Evolutionary conservation across 2,113 vertebrate species (phyloP), one percentile per base, ranked within the genome.

Genomic region (Syngnathus scovelli): DNA sequence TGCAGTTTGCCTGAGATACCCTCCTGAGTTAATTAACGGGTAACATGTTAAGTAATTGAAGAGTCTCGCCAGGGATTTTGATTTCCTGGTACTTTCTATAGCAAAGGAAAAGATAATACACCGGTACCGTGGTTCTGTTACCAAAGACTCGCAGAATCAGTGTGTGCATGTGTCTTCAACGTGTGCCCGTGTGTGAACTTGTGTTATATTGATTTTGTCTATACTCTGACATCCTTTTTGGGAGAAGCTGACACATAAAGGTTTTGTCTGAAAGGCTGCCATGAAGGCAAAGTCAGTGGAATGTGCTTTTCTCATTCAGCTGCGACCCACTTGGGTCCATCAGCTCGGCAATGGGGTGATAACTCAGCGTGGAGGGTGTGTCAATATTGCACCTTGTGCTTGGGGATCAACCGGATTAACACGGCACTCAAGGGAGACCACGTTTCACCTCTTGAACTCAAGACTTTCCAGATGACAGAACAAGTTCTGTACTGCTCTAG

Each of bases 191-290:
- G 48, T 51, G 16, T 3, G 48, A 19, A 18, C 19, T 2, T 52
- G 7, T 56, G 23, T 27, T 19, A 38, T 80, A 83, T 83, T 75
- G 82, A 88, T 85, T 82, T 79, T 74, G 63, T 78, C 71, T 54
- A 58, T 64, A 64, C 65, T 61, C 62, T 65, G 60, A 62, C 51
- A 55, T 43, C 19, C 55, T 79, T 64, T 83, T 74, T 66, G 67
- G 52, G 63, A 70, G 65, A 77, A 71, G 61, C 63, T 74, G 74
- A 68, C 71, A 77, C 69, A 62, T 70, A 65, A 69, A 79, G 73
- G 76, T 79, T 63, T 41, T 39, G 67, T 62, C 69, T 72, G 74
- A 77, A 68, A 77, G 75, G 58, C 78, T 51, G 72, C 46, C 56
- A 51, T 68, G 12, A 23, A 59, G 73, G 70, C 64, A 67, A 63